Evolutionary conservation across 92 coral and sea anemone species (phyloP).

Genomic region (Parazoanthus darwini): DNA sequence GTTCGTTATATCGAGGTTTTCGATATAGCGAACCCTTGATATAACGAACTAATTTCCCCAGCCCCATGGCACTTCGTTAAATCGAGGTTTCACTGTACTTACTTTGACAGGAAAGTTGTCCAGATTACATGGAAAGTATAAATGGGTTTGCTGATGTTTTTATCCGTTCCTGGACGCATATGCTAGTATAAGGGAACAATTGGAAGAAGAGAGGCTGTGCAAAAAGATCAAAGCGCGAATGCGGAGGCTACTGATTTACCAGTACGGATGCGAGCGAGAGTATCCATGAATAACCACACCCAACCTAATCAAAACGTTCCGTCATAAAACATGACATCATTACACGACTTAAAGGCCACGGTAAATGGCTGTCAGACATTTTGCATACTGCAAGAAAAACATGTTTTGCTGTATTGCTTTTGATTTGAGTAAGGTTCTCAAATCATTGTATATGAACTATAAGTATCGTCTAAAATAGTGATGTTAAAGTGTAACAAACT

Average conservation of each 20-base stretch:
- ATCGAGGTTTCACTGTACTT: too few species aligned
- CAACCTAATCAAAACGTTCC: background rate
- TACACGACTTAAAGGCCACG: background rate
- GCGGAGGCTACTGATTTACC: too few species aligned
- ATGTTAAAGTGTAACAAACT: too few species aligned
- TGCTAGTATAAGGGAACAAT: background rate
- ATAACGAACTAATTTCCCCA: too few species aligned
- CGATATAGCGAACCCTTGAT: too few species aligned
- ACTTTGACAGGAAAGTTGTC: too few species aligned
- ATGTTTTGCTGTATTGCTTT: too few species aligned
- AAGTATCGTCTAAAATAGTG: background rate
- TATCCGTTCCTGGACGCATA: background rate
- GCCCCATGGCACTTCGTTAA: too few species aligned
- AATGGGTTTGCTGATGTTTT: background rate
- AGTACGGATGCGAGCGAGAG: too few species aligned
- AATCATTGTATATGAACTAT: background rate
- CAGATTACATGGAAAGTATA: background rate
- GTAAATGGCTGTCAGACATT: background rate
- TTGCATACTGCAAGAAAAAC: background rate
- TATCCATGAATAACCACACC: too few species aligned
- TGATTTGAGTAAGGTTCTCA: background rate
- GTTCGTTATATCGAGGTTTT: too few species aligned
- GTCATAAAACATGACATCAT: too few species aligned
- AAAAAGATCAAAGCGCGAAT: background rate
- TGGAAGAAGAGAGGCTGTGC: background rate